phyloP scores from a whole-genome alignment of 2,797 vertebrate species.

The Typhlichthys subterraneus region DNA sequence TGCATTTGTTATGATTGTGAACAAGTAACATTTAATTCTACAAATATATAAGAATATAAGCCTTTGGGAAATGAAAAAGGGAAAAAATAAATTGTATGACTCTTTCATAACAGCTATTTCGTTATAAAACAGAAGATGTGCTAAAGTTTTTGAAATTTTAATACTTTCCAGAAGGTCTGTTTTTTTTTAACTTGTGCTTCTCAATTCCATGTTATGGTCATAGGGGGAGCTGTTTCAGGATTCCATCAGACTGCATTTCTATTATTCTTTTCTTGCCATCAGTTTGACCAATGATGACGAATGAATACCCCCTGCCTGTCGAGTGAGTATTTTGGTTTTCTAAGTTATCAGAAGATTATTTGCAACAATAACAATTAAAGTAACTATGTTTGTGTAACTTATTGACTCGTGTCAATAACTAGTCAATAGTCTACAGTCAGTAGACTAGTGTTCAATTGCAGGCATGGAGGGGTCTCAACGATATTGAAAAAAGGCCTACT shows the following conservation, averaged over 20 bases:
- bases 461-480: background rate
- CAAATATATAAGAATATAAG: too few relatives aligned
- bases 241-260: slow-evolving; percentile 24
- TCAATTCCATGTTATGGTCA: slow-evolving; percentile 15
- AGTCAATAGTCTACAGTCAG: background rate
- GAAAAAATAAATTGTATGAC: background rate
- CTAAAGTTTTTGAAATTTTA: slow-evolving; percentile 46
- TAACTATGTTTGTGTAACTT: too few relatives aligned
- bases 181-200: slow-evolving; percentile 39
- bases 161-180: slow-evolving; percentile 73
- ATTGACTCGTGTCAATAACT: too few relatives aligned
- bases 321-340: background rate
- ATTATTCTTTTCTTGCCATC: too few relatives aligned
- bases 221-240: slow-evolving; percentile 15
- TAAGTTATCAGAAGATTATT: slow-evolving; percentile 14
- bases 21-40: too few relatives aligned
- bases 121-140: slow-evolving; percentile 37
- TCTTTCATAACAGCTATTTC: slow-evolving; percentile 16
- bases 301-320: slow-evolving; percentile 22
- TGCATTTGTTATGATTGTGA: too few relatives aligned
- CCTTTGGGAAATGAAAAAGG: too few relatives aligned
- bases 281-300: slow-evolving; percentile 10
- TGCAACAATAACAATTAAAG: background rate
- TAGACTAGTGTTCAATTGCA: background rate
- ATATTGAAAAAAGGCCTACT: background rate